Evolutionary conservation across 2,888 invertebrate species (phyloP), one percentile per base, ranked within the genome.

Genomic region (Marronus borbonicus): DNA sequence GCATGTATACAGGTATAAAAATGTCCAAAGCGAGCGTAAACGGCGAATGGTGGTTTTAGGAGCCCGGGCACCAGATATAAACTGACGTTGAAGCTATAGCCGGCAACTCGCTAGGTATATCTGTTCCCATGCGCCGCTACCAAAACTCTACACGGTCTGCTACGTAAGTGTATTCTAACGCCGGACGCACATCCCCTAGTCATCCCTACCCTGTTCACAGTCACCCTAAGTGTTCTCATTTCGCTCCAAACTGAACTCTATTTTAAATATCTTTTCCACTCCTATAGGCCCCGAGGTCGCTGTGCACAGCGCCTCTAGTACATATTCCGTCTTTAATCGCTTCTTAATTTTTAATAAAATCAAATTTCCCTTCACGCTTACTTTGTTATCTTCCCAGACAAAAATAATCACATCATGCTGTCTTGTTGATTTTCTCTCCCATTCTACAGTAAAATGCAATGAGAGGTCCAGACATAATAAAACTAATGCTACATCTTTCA

Each of bases 121-220:
- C 20, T 55, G 72, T 7, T 60, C 62, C 60, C 72, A 55, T 74
- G 72, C 72, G 72, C 72, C 60, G 72, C 72, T 74, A 74, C 72
- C 60, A 74, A 62, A 74, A 74, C 66, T 76, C 68, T 74, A 66
- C 74, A 77, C 80, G 80, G 80, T 77, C 80, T 76, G 77, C 74
- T 78, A 83, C 85, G 86, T 85, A 85, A 60, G 84, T 84, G 86
- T 80, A 77, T 81, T 82, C 72, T 55, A 10, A 31, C 72, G 39
- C 72, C 72, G 44, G 60, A 74, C 60, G 60, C 44, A 58, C 72
- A 74, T 74, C 72, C 75, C 69, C 68, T 58, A 76, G 86, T 85
- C 86, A 85, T 87, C 87, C 87, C 86, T 86, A 84, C 85, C 84
- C 85, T 81, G 83, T 84, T 82, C 84, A 84, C 83, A 83, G 82